These are phyloP conservation scores for Ophioderma brevispina DNA, from an alignment of 35 echinoderm and acorn worm genomes.

Conservation along the genomic window DNA sequence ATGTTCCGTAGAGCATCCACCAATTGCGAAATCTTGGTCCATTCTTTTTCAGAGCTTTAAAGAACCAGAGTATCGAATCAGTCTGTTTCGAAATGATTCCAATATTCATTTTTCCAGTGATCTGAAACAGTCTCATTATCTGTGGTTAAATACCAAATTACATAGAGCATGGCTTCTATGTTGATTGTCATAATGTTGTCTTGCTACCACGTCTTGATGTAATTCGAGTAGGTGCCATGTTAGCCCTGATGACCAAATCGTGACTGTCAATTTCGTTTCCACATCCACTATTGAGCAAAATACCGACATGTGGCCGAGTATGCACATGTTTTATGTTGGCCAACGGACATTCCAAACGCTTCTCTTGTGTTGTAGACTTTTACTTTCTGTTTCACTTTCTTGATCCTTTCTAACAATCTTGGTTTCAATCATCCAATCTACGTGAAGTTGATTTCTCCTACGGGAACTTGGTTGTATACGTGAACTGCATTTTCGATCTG, in stretches of 20 bases:
- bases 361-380: background rate
- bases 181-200: background rate
- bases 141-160: background rate
- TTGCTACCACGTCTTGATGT: background rate
- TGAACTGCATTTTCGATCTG: background rate
- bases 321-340: background rate
- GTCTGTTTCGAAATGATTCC: background rate
- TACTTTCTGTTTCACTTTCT: background rate
- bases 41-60: background rate
- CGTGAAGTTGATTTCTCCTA: background rate
- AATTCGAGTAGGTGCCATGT: background rate
- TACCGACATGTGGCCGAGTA: background rate
- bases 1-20: background rate
- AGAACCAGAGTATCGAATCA: background rate
- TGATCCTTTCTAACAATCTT: background rate
- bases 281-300: background rate
- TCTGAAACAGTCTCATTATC: background rate
- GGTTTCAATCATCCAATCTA: background rate
- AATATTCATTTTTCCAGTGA: background rate
- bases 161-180: background rate
- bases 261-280: background rate
- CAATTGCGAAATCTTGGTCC: background rate
- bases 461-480: background rate
- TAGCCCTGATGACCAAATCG: background rate
- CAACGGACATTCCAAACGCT: background rate